phyloP scores from a whole-genome alignment of 2,113 vertebrate species.

The Morone chrysops region DNA sequence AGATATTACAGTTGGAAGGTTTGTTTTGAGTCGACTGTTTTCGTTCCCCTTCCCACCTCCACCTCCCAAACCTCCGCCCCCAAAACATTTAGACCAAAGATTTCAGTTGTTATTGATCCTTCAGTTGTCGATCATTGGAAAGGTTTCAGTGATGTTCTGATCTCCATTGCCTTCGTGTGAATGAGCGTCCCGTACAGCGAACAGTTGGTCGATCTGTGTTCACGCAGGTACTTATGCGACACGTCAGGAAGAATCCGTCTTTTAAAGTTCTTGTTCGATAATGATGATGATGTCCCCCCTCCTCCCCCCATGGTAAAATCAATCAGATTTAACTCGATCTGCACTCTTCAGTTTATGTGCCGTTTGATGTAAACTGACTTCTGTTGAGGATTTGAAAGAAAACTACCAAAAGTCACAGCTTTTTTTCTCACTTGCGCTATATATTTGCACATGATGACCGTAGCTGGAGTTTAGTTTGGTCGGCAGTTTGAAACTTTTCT shows the following conservation, averaged over 20 bases:
- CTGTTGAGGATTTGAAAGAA: constrained; percentile 10
- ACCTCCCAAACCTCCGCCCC: not conserved
- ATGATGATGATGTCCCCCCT: not conserved
- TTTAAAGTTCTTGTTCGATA: constrained; percentile 18
- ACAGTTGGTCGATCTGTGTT: constrained; percentile 12
- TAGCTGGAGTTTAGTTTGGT: constrained; percentile 48
- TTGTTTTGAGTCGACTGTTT: constrained; percentile 33
- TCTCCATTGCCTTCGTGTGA: constrained; percentile 49
- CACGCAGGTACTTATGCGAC: constrained; percentile 9
- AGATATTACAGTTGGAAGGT: constrained; percentile 32
- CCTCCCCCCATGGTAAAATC: not conserved
- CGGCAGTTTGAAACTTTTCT: constrained; percentile 9
- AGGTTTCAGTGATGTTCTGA: constrained; percentile 26
- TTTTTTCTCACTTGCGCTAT: constrained; percentile 15
- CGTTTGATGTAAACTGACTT: constrained; percentile 3
- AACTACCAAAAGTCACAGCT: constrained; percentile 25
- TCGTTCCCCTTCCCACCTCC: not conserved
- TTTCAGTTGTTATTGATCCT: constrained; percentile 76
- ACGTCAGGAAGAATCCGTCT: constrained; percentile 8
- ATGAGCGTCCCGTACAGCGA: constrained; percentile 26
- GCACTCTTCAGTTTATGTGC: constrained; percentile 25
- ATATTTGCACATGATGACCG: constrained; percentile 61
- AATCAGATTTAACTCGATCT: constrained; percentile 27
- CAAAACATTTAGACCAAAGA: constrained; percentile 83
- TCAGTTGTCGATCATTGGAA: constrained; percentile 52